These are phyloP conservation scores for Macrosoma leucophasiata DNA, from an alignment of 2,888 invertebrate species.

Conservation along the genomic window DNA sequence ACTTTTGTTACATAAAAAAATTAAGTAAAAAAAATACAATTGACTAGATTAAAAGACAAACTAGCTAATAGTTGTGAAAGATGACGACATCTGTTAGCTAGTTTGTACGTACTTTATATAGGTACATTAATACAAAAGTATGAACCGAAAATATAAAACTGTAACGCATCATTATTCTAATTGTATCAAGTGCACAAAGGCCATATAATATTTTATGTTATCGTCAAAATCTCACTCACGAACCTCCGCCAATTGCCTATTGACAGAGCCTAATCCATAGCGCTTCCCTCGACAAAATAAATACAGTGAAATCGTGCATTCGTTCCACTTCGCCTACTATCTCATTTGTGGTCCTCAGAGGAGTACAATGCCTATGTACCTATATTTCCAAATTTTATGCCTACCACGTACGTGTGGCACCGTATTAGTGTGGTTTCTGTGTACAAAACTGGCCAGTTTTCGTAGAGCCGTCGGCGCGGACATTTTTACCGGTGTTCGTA, in stretches of 20 bases:
- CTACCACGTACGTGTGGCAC: constrained; percentile 48
- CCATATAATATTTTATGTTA: too few species aligned
- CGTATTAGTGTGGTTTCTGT: constrained; percentile 20
- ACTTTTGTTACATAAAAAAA: too few species aligned
- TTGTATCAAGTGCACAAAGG: neutral
- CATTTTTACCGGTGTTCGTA: constrained; percentile 12
- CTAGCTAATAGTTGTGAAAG: constrained; percentile 32
- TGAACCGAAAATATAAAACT: constrained; percentile 12
- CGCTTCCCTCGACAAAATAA: constrained; percentile 31
- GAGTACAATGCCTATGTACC: constrained; percentile 47
- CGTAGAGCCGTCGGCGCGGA: constrained; percentile 36
- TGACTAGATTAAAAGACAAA: too few species aligned
- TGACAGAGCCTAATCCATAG: constrained; percentile 8
- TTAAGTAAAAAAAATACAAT: too few species aligned
- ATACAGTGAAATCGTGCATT: constrained; percentile 54
- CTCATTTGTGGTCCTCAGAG: constrained; percentile 60
- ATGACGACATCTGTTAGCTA: too few species aligned
- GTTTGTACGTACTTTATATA: too few species aligned
- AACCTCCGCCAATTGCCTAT: too few species aligned
- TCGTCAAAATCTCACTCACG: too few species aligned
- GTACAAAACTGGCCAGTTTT: constrained; percentile 45
- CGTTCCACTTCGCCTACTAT: constrained; percentile 55
- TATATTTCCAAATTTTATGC: constrained; percentile 73
- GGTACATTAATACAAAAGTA: constrained; percentile 3
- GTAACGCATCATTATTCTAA: constrained; percentile 5